These are phyloP conservation scores for Pristionchus fissidentatus DNA, from an alignment of 2,888 invertebrate genomes.

Conservation along the genomic window DNA sequence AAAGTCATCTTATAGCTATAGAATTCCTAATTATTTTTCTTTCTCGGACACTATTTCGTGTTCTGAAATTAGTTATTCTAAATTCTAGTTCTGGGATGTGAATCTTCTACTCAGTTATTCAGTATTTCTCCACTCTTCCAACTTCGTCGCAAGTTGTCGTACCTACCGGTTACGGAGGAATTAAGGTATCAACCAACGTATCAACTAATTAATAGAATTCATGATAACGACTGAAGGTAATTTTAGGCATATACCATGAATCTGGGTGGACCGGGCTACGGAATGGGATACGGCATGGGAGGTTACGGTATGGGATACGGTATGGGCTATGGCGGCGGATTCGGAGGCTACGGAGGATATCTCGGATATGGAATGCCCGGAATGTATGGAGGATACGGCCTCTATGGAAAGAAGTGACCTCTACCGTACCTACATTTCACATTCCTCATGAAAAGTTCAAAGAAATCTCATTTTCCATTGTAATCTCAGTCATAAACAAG, in stretches of 20 bases:
- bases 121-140: background rate
- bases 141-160: slow-evolving; percentile 45
- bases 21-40: no score
- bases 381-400: slow-evolving; percentile 42
- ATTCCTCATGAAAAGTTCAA: background rate
- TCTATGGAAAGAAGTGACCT: slow-evolving; percentile 17
- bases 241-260: slow-evolving; percentile 25
- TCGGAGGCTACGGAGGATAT: slow-evolving; percentile 45
- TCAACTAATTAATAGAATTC: background rate
- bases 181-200: background rate
- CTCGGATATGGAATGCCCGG: slow-evolving; percentile 40
- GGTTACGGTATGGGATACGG: slow-evolving; percentile 40
- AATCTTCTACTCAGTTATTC: background rate
- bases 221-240: no score
- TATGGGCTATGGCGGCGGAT: slow-evolving; percentile 18
- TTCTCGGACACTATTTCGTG: slow-evolving; percentile 3
- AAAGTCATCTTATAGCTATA: background rate
- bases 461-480: background rate
- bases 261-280: background rate
- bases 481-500: slow-evolving; percentile 38
- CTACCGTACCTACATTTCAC: background rate
- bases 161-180: slow-evolving; percentile 41
- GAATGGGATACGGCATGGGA: slow-evolving; percentile 16
- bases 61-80: background rate
- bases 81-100: background rate